Conservation (phyloP, 2,888 invertebrate species). For the Calameuta idolon region DNA sequence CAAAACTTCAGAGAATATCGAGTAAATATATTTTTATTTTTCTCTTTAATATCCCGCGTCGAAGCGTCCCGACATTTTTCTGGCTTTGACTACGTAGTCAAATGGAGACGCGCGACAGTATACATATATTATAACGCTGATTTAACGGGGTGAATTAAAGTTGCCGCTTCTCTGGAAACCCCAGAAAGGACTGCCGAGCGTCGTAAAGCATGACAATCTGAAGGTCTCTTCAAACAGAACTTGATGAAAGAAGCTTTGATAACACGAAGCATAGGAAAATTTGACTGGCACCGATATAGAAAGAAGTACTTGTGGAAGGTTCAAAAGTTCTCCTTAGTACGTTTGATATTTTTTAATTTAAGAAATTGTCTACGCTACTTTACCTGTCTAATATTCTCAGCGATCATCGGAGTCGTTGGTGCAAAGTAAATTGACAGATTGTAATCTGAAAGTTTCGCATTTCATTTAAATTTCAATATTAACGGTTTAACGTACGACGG, state of each 20-base stretch:
- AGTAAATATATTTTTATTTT: neutral
- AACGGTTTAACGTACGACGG: neutral
- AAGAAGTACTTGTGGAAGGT: neutral
- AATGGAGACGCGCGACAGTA: neutral
- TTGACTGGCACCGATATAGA: neutral
- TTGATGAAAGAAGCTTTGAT: neutral
- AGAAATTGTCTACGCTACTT: neutral
- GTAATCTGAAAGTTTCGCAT: neutral
- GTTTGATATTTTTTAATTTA: neutral
- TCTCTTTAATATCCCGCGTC: neutral
- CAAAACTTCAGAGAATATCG: neutral
- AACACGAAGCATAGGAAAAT: neutral
- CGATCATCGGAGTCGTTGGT: neutral
- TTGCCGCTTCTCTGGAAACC: neutral
- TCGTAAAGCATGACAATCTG: neutral
- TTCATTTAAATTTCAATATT: neutral
- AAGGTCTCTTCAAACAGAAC: neutral
- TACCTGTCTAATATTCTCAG: neutral
- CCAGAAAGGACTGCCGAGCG: neutral
- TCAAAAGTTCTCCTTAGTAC: neutral
- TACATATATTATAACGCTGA: neutral
- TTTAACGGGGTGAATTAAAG: neutral
- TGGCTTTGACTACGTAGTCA: neutral
- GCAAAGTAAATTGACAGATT: neutral
- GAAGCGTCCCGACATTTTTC: neutral